These are phyloP conservation scores for Ceratina japonica DNA, from an alignment of 1,140 invertebrate genomes.

Conservation along the genomic window DNA sequence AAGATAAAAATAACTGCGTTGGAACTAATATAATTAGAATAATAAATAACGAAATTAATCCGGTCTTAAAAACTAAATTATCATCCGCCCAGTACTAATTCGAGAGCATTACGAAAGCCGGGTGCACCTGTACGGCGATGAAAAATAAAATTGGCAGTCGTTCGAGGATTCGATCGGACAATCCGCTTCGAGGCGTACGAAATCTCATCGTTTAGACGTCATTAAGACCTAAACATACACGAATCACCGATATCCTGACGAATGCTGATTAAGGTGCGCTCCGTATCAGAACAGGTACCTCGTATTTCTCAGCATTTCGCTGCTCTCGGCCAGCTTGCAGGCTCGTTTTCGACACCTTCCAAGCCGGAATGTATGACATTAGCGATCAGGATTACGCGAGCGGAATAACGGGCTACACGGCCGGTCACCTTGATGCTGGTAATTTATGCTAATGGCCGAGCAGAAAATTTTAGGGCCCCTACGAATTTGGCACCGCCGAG, in stretches of 20 bases:
- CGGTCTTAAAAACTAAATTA: slow-evolving; percentile 16
- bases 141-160: slow-evolving; percentile 35
- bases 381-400: slow-evolving; percentile 58
- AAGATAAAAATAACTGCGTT: too few species aligned
- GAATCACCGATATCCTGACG: slow-evolving; percentile 10
- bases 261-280: slow-evolving; percentile 35
- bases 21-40: slow-evolving; percentile 31
- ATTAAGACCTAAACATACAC: slow-evolving; percentile 41
- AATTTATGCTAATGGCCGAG: slow-evolving; percentile 73
- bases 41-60: slow-evolving; percentile 29
- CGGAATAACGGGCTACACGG: slow-evolving; percentile 53
- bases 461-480: slow-evolving; percentile 56
- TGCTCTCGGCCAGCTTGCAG: slow-evolving; percentile 41
- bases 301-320: slow-evolving; percentile 11
- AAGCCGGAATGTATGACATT: slow-evolving; percentile 70
- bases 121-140: slow-evolving; percentile 21
- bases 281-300: not conserved
- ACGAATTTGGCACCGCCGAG: slow-evolving; percentile 54
- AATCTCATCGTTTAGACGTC: slow-evolving; percentile 45
- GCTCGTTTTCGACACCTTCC: slow-evolving; percentile 70
- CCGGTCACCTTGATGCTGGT: slow-evolving; percentile 61
- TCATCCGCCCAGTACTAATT: slow-evolving; percentile 26
- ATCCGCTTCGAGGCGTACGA: not conserved
- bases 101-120: slow-evolving; percentile 31
- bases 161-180: not conserved